phyloP scores from a whole-genome alignment of 2,797 vertebrate genomes.

The Galagoides demidoff region DNA sequence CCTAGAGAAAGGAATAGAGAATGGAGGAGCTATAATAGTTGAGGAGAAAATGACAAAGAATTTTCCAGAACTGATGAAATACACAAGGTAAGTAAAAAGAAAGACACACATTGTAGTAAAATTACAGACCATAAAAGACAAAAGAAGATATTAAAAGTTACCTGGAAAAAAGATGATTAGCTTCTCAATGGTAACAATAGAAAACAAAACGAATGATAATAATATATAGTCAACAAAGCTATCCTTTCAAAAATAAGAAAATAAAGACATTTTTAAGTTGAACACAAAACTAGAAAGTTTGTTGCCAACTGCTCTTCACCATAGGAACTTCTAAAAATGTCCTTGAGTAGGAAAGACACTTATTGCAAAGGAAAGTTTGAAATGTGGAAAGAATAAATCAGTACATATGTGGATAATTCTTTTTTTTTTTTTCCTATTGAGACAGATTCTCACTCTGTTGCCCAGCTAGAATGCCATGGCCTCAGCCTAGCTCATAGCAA shows the following conservation, averaged over 20 bases:
- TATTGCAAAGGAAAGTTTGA: not conserved
- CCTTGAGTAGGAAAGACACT: not conserved
- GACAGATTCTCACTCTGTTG: no score
- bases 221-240: not conserved
- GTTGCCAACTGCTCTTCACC: not conserved
- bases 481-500: no score
- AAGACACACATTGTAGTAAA: not conserved
- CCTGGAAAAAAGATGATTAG: not conserved
- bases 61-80: constrained; percentile 16
- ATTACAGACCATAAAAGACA: not conserved
- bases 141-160: not conserved
- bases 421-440: no score
- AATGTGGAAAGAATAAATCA: not conserved
- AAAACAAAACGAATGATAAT: not conserved
- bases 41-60: not conserved
- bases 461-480: no score
- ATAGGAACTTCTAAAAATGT: constrained; percentile 13
- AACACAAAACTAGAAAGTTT: constrained; percentile 36
- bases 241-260: constrained; percentile 30
- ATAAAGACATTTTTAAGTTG: not conserved
- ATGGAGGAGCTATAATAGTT: not conserved
- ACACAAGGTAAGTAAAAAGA: constrained; percentile 23
- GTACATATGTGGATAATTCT: not conserved
- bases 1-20: not conserved
- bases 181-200: not conserved